Percentiles rank a stretch among this genome's conserved stretches.
Evolutionary conservation across 2,113 vertebrate species (phyloP).

Genomic region (Chloropsis cyanopogon): DNA sequence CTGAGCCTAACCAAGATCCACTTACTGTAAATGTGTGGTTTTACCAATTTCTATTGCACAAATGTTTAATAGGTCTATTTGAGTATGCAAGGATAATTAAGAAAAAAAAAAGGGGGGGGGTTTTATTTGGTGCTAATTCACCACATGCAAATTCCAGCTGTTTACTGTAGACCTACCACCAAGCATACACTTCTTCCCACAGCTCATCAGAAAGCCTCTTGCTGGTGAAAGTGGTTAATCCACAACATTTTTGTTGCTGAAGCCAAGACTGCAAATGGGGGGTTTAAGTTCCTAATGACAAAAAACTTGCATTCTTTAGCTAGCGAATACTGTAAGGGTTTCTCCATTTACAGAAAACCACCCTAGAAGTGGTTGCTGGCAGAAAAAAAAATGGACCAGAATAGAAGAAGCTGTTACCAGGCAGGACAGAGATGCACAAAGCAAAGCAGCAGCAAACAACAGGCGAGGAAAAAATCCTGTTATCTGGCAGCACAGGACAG

Average conservation of each 20-base stretch:
- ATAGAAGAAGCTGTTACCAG: constrained; percentile 63
- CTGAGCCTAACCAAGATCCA: neutral
- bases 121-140: constrained; percentile 58
- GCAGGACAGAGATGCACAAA: constrained; percentile 31
- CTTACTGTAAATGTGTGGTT: neutral
- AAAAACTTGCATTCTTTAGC: constrained; percentile 44
- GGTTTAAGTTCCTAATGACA: constrained; percentile 51
- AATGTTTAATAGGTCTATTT: neutral
- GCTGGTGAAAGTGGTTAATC: constrained; percentile 60
- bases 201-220: constrained; percentile 43
- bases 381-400: constrained; percentile 23
- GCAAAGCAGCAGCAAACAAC: constrained; percentile 7
- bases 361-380: constrained; percentile 44
- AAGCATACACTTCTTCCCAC: constrained; percentile 33
- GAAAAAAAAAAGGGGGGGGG: neutral
- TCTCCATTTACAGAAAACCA: constrained; percentile 58
- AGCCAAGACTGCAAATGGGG: constrained; percentile 38
- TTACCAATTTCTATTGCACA: neutral
- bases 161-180: constrained; percentile 33
- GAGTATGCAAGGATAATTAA: neutral
- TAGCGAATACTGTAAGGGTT: neutral
- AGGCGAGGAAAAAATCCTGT: constrained; percentile 27
- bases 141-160: constrained; percentile 51
- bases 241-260: constrained; percentile 40
- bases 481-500: constrained; percentile 20